A percentile compares a stretch with the other conserved stretches of the same genome.
Conservation (phyloP, 2,797 vertebrate species). For the Heliangelus exortis region DNA sequence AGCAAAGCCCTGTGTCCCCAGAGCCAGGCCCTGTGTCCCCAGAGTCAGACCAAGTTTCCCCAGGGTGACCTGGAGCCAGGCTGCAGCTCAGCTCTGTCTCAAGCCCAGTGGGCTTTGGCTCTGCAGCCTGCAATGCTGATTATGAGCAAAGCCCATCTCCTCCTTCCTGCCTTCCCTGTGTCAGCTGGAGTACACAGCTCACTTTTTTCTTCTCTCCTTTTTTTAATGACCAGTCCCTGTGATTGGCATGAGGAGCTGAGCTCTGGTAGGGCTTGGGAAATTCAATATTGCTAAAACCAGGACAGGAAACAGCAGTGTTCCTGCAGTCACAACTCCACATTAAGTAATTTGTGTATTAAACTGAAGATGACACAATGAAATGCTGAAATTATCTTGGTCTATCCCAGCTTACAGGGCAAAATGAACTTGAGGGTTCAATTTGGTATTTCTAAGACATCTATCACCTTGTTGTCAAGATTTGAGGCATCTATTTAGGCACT, state of each 20-base stretch:
- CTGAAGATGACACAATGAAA: slow-evolving; percentile 47
- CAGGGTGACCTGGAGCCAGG: neutral
- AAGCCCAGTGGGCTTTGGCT: neutral
- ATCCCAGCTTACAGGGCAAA: neutral
- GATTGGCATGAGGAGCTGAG: slow-evolving; percentile 35
- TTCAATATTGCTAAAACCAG: slow-evolving; percentile 70
- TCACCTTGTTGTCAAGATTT: neutral
- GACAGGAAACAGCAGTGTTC: slow-evolving; percentile 61
- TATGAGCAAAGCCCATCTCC: slow-evolving; percentile 52
- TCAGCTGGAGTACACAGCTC: neutral
- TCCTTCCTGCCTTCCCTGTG: slow-evolving; percentile 25
- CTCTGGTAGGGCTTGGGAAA: slow-evolving; percentile 40
- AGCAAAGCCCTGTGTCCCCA: neutral
- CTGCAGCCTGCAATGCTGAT: neutral
- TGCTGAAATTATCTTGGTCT: neutral
- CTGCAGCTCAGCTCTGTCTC: neutral
- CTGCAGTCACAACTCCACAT: slow-evolving; percentile 55
- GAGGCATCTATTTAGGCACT: neutral
- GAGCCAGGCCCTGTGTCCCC: neutral
- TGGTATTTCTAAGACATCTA: neutral
- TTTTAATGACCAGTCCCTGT: slow-evolving; percentile 45
- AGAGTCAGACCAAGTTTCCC: neutral
- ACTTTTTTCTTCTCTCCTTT: neutral
- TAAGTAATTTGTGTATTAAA: slow-evolving; percentile 54
- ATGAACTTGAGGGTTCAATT: neutral